These are phyloP conservation scores for Petrocephalus microphthalmus DNA, from an alignment of 2,113 vertebrate species.

Conservation along the genomic window DNA sequence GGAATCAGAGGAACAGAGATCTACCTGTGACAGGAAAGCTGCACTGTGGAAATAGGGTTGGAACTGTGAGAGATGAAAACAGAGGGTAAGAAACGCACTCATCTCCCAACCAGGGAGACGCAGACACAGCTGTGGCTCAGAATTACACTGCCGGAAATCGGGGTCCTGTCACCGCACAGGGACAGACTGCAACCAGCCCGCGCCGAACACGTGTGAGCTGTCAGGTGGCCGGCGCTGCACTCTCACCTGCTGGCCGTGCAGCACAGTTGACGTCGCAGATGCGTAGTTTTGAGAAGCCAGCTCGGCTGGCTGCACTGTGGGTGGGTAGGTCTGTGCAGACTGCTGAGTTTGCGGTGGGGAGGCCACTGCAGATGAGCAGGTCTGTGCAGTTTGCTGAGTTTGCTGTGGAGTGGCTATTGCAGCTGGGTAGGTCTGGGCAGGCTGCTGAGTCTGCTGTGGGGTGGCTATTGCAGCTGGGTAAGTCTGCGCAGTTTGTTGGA, in stretches of 20 bases:
- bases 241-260: constrained; percentile 64
- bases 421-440: constrained; percentile 42
- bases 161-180: not conserved
- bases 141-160: not conserved
- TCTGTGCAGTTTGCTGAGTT: constrained; percentile 20
- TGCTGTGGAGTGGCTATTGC: constrained; percentile 32
- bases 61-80: constrained; percentile 47
- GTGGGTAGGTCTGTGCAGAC: constrained; percentile 31
- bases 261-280: constrained; percentile 26
- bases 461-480: constrained; percentile 38
- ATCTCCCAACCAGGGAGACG: not conserved
- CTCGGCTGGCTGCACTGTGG: constrained; percentile 29
- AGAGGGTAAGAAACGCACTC: constrained; percentile 30
- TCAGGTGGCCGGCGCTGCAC: not conserved
- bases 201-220: not conserved
- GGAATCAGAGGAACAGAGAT: constrained; percentile 31
- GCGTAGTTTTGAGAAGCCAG: constrained; percentile 32
- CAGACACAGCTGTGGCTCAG: not conserved
- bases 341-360: constrained; percentile 22
- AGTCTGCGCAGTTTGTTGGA: constrained; percentile 40
- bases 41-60: constrained; percentile 39
- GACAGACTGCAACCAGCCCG: not conserved
- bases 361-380: constrained; percentile 28
- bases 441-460: constrained; percentile 33
- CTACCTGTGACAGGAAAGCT: constrained; percentile 48